These are phyloP conservation scores for Euleptes europaea DNA, from an alignment of 2,113 vertebrate genomes.

Conservation along the genomic window DNA sequence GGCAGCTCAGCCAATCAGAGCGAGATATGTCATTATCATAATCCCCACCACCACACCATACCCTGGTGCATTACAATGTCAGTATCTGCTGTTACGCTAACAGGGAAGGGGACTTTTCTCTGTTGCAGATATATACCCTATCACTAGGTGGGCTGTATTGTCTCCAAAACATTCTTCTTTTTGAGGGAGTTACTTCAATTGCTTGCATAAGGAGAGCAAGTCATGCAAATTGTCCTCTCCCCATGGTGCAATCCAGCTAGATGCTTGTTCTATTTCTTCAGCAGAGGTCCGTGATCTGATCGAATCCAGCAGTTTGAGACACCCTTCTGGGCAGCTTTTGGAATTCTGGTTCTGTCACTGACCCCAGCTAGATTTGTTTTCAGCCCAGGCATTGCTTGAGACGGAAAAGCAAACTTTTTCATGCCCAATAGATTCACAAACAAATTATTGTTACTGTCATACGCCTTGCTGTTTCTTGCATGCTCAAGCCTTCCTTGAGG, in stretches of 20 bases:
- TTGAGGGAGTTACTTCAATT: not conserved
- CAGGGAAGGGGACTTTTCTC: not conserved
- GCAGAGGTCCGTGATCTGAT: conserved; percentile 18
- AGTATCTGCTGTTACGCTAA: not conserved
- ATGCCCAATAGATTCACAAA: conserved; percentile 11
- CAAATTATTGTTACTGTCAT: not conserved
- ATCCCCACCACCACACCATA: not conserved
- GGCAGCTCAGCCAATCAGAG: not conserved
- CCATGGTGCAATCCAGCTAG: not conserved
- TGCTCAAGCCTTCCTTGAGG: conserved; percentile 16
- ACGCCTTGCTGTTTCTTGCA: conserved; percentile 9
- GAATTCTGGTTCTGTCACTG: not conserved
- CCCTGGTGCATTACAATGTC: not conserved
- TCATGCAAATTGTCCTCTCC: no score
- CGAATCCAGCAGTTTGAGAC: not conserved
- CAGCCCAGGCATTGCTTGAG: not conserved
- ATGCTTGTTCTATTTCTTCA: fast-evolving
- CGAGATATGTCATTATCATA: no score
- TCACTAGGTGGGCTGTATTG: not conserved
- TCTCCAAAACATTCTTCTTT: not conserved
- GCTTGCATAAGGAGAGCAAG: not conserved
- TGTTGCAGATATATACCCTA: not conserved
- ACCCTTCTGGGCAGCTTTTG: not conserved
- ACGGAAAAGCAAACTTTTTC: not conserved
- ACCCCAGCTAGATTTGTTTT: not conserved